Conservation (phyloP, 1,140 invertebrate species). For the Drosophila trapezifrons region DNA sequence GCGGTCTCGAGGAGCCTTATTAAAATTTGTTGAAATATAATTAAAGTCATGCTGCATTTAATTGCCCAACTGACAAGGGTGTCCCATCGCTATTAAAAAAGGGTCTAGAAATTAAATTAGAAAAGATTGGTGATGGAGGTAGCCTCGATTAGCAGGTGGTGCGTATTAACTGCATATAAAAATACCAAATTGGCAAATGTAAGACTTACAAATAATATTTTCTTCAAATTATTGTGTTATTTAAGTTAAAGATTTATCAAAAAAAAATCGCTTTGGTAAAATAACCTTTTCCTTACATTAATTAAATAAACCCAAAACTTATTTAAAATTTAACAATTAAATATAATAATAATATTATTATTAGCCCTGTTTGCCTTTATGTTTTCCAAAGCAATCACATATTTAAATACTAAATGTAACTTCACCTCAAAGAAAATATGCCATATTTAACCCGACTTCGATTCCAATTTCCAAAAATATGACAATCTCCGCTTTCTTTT, state of each 20-base stretch:
- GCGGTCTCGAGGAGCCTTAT: slow-evolving; percentile 55
- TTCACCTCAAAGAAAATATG: not conserved
- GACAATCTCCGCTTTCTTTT: slow-evolving; percentile 30
- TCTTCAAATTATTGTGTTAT: not conserved
- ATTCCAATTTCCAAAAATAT: not conserved
- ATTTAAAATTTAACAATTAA: too few relatives aligned
- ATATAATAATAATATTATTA: too few relatives aligned
- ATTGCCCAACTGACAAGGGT: slow-evolving; percentile 70
- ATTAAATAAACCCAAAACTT: too few relatives aligned
- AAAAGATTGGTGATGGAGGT: slow-evolving; percentile 3
- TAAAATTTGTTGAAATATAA: slow-evolving; percentile 80
- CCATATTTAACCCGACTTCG: not conserved
- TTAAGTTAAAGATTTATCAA: too few relatives aligned
- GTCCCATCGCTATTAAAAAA: slow-evolving; percentile 9
- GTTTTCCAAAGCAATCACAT: not conserved
- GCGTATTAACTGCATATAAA: not conserved
- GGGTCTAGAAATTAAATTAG: slow-evolving; percentile 32
- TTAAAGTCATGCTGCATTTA: slow-evolving; percentile 71
- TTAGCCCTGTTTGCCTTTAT: too few relatives aligned
- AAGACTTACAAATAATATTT: not conserved
- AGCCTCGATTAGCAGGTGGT: slow-evolving; percentile 35
- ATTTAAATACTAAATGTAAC: not conserved
- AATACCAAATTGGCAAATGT: not conserved
- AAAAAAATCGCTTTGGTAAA: too few relatives aligned
- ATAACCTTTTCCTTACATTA: too few relatives aligned